phyloP scores from a whole-genome alignment of 2,113 vertebrate genomes.

The Nibea coibor region DNA sequence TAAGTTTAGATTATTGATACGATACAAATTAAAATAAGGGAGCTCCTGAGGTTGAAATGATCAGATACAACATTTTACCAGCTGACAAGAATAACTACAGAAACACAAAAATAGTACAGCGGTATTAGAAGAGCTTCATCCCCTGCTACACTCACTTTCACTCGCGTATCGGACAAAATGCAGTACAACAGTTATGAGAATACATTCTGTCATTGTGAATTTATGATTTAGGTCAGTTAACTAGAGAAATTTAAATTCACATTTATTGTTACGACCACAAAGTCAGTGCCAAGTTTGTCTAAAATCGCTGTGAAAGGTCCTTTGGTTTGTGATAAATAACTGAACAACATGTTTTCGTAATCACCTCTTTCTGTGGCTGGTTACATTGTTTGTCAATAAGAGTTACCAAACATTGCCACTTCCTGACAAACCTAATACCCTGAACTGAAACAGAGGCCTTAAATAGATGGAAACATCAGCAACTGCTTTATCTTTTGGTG shows the following conservation, averaged over 20 bases:
- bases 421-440: neutral
- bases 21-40: neutral
- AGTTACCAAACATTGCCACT: neutral
- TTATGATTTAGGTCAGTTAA: neutral
- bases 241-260: neutral
- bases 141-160: too few relatives aligned
- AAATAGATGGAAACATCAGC: neutral
- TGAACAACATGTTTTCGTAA: neutral
- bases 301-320: neutral
- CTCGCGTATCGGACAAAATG: too few relatives aligned
- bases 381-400: neutral
- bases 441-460: neutral
- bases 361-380: neutral
- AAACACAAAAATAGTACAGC: neutral
- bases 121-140: neutral
- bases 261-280: neutral
- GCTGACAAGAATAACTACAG: neutral
- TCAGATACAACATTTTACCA: neutral
- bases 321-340: neutral
- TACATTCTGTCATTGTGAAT: neutral
- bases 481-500: neutral
- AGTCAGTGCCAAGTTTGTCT: neutral
- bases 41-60: neutral
- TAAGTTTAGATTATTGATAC: neutral
- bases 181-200: neutral